phyloP scores from a whole-genome alignment of 2,888 invertebrate species.

The Hofmannophila pseudospretella region DNA sequence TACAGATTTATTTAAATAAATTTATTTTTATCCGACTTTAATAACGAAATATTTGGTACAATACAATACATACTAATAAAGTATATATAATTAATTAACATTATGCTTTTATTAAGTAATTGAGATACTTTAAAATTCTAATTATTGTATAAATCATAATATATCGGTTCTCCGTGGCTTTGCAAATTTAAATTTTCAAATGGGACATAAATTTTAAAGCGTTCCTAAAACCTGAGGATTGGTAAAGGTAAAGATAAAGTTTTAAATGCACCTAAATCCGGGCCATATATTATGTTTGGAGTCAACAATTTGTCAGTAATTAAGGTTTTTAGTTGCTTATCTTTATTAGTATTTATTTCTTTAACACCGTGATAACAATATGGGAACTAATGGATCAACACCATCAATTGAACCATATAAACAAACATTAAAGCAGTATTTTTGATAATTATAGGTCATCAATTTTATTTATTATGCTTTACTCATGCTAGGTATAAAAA shows the following conservation, averaged over 20 bases:
- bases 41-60: too few species aligned
- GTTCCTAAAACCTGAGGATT: slow-evolving; percentile 1
- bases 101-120: too few species aligned
- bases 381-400: slow-evolving; percentile 11
- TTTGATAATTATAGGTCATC: too few species aligned
- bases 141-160: too few species aligned
- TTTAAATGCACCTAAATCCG: slow-evolving; percentile 30
- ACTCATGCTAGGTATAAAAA: too few species aligned
- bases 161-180: neutral
- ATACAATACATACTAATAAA: too few species aligned
- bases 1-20: too few species aligned
- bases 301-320: slow-evolving; percentile 57
- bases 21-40: too few species aligned
- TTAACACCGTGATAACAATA: slow-evolving; percentile 36
- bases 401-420: neutral
- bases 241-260: slow-evolving; percentile 12
- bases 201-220: neutral
- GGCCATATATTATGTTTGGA: slow-evolving; percentile 32
- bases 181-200: neutral
- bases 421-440: too few species aligned
- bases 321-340: slow-evolving; percentile 40
- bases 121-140: too few species aligned
- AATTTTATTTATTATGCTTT: too few species aligned
- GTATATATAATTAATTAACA: too few species aligned
- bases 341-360: slow-evolving; percentile 47